A percentile compares a stretch with the other conserved stretches of the same genome.
Evolutionary conservation across 92 coral and sea anemone species (phyloP).

Genomic region (Pocillopora grandis): DNA sequence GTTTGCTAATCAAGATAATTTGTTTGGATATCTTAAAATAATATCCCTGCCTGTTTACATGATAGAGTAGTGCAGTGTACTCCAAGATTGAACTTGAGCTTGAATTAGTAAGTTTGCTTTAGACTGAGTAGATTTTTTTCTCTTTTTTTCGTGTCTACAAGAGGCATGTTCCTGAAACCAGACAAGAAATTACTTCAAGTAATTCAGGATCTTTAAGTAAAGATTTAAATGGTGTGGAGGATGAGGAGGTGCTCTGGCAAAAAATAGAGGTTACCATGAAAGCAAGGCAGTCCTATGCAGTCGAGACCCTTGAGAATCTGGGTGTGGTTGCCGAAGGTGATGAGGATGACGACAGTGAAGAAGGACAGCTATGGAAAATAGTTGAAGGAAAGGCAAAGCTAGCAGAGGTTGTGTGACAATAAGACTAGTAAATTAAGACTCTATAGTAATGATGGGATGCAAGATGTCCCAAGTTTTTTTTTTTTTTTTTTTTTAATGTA

Average conservation of each 20-base stretch:
- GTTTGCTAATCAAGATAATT: too few relatives aligned
- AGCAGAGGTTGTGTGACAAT: conserved; percentile 63
- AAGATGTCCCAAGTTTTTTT: neutral
- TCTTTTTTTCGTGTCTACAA: conserved; percentile 31
- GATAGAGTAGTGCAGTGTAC: neutral
- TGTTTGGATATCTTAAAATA: too few relatives aligned
- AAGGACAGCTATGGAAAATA: conserved; percentile 83
- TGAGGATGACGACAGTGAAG: conserved; percentile 75
- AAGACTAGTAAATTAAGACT: neutral
- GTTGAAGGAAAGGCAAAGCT: conserved; percentile 75
- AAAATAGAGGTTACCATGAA: conserved; percentile 72
- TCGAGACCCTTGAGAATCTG: conserved; percentile 78
- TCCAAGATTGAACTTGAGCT: neutral
- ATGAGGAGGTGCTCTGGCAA: conserved; percentile 63
- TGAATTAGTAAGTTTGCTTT: too few relatives aligned
- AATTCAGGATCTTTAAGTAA: conserved; percentile 20
- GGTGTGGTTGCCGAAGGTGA: conserved; percentile 87
- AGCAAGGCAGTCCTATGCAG: conserved; percentile 57
- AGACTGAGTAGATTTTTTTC: neutral
- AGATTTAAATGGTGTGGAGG: conserved; percentile 29
- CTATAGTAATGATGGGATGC: neutral
- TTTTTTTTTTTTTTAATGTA: neutral
- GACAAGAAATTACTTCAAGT: conserved; percentile 4
- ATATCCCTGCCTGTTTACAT: too few relatives aligned
- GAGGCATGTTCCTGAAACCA: conserved; percentile 57